A percentile compares a stretch with the other conserved stretches of the same genome.
Conservation (phyloP, 2,113 vertebrate species). For the cattle (Bos taurus) region ARS-UCD2.0 NC_037340.1:49835001-49835500, state of each 20-base stretch:
- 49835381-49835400: constrained; percentile 64
- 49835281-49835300: constrained; percentile 58
- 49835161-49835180: constrained; percentile 71
- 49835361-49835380: constrained; percentile 32
- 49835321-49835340: constrained; percentile 45
- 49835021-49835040: constrained; percentile 66
- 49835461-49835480: neutral
- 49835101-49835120: constrained; percentile 71
- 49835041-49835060: constrained; percentile 74
- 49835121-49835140: constrained; percentile 60
- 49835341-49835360: constrained; percentile 24
- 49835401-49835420: constrained; percentile 56
- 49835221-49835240: constrained; percentile 35
- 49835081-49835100: constrained; percentile 71
- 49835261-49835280: constrained; percentile 56
- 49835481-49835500: neutral
- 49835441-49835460: constrained; percentile 42
- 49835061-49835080: constrained; percentile 74
- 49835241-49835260: constrained; percentile 52
- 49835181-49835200: constrained; percentile 69
- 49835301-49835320: constrained; percentile 67
- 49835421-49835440: constrained; percentile 33
- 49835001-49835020: constrained; percentile 65
- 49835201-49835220: constrained; percentile 27
- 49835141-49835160: constrained; percentile 59